A percentile compares a stretch with the other conserved stretches of the same genome.
Evolutionary conservation across 64 coral and sea anemone species (phyloP).

Genomic region (Pachyseris speciosa): DNA sequence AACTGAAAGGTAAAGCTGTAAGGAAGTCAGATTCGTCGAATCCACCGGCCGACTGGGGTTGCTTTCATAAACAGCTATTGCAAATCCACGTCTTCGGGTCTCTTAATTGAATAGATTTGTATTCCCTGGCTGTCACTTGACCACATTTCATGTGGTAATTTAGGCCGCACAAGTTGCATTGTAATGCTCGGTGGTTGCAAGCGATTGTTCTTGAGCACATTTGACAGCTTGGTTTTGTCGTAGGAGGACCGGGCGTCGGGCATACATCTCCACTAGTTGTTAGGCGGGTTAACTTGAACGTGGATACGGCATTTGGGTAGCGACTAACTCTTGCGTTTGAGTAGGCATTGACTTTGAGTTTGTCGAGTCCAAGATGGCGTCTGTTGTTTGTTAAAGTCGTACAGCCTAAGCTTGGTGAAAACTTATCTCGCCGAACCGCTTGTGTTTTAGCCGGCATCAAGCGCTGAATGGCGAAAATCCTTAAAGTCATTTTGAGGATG

Average conservation of each 20-base stretch:
- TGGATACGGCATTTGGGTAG: slow-evolving; percentile 13
- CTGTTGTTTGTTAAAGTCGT: slow-evolving; percentile 8
- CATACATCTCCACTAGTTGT: slow-evolving; percentile 18
- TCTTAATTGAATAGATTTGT: slow-evolving; percentile 39
- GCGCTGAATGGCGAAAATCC: not conserved
- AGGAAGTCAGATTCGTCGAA: not conserved
- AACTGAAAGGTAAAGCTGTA: slow-evolving; percentile 27
- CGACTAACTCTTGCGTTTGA: not conserved
- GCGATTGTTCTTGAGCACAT: slow-evolving; percentile 39
- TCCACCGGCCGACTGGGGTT: not conserved
- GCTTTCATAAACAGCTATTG: not conserved
- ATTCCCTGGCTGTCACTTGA: slow-evolving; percentile 3
- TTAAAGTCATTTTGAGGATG: not conserved
- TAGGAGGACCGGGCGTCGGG: slow-evolving; percentile 45
- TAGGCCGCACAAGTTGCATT: slow-evolving; percentile 40
- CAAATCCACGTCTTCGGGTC: slow-evolving; percentile 15
- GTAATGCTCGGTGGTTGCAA: slow-evolving; percentile 37
- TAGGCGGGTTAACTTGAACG: slow-evolving; percentile 25
- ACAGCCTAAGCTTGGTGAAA: not conserved
- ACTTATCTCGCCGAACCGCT: not conserved
- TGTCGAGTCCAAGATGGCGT: slow-evolving; percentile 39
- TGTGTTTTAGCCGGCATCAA: not conserved
- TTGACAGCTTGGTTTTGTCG: slow-evolving; percentile 20
- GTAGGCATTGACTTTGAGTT: slow-evolving; percentile 7
- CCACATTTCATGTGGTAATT: slow-evolving; percentile 51